Evolutionary conservation across 2,113 vertebrate genomes (phyloP).

Genomic region (Gavia stellata): DNA sequence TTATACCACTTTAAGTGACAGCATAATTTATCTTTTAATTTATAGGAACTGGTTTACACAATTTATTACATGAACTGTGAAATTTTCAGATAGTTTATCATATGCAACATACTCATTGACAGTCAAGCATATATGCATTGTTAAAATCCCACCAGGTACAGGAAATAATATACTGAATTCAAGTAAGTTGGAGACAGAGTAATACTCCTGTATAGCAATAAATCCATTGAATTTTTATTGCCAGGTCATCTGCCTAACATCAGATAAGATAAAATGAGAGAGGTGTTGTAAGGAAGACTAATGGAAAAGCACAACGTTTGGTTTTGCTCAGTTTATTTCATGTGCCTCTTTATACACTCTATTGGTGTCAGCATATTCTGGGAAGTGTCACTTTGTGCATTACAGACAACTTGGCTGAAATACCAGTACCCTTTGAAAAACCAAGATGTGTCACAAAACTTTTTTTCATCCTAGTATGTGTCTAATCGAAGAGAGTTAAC

Average conservation of each 20-base stretch:
- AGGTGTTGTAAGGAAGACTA: background rate
- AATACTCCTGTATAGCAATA: background rate
- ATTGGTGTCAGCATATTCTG: background rate
- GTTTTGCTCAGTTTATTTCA: background rate
- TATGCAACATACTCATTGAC: background rate
- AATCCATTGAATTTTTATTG: background rate
- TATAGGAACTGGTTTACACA: conserved; percentile 29
- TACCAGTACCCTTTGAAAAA: background rate
- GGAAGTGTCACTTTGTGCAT: background rate
- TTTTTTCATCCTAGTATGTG: background rate
- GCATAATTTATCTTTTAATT: background rate
- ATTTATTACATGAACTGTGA: conserved; percentile 24
- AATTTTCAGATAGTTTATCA: background rate
- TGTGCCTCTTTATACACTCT: background rate
- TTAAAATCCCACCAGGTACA: background rate
- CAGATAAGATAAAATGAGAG: background rate
- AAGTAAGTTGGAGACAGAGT: background rate
- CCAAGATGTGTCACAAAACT: background rate
- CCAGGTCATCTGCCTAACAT: background rate
- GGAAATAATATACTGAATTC: background rate
- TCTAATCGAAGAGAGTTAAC: background rate
- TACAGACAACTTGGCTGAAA: conserved; percentile 1
- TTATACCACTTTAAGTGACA: background rate
- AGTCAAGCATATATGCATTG: background rate
- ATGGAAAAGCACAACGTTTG: background rate